Percentiles rank a stretch among this genome's conserved stretches.
These are phyloP conservation scores for Caenorhabditis japonica DNA, from an alignment of 2,888 invertebrate genomes.

Conservation along the genomic window DNA sequence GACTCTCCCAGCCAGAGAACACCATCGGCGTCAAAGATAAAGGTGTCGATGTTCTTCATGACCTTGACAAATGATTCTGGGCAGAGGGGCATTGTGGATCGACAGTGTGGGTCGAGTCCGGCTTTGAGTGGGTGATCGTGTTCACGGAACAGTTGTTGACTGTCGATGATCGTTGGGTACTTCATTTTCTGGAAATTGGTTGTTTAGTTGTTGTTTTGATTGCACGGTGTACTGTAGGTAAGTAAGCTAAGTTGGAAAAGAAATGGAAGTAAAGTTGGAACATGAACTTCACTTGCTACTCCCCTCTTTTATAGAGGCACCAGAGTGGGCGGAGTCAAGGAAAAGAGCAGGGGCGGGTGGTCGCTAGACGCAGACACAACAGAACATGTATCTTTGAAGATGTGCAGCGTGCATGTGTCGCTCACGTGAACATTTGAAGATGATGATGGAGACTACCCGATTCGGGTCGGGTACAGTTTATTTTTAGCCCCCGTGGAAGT, in stretches of 20 bases:
- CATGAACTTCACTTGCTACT: not conserved
- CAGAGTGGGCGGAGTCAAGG: constrained; percentile 25
- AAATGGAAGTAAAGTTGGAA: constrained; percentile 17
- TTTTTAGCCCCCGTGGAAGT: no score
- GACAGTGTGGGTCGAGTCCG: constrained; percentile 35
- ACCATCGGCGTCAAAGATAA: constrained; percentile 76
- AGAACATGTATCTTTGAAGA: constrained; percentile 43
- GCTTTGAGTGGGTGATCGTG: constrained; percentile 36
- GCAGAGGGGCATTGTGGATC: constrained; percentile 42
- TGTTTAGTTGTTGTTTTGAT: not conserved
- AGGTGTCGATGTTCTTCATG: constrained; percentile 71
- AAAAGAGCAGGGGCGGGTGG: constrained; percentile 25
- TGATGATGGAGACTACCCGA: constrained; percentile 6
- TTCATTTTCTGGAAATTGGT: constrained; percentile 44
- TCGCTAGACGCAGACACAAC: constrained; percentile 23
- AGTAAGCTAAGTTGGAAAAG: not conserved
- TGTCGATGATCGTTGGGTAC: constrained; percentile 38
- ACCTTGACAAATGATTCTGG: constrained; percentile 57
- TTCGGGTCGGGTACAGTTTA: not conserved
- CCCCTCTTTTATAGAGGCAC: constrained; percentile 28
- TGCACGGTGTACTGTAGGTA: not conserved
- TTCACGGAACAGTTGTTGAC: constrained; percentile 38
- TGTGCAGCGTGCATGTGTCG: constrained; percentile 20
- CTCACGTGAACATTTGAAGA: constrained; percentile 38
- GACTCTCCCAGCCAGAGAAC: constrained; percentile 75